phyloP scores from a whole-genome alignment of 2,888 invertebrate genomes.

The Temnothorax ravouxi region DNA sequence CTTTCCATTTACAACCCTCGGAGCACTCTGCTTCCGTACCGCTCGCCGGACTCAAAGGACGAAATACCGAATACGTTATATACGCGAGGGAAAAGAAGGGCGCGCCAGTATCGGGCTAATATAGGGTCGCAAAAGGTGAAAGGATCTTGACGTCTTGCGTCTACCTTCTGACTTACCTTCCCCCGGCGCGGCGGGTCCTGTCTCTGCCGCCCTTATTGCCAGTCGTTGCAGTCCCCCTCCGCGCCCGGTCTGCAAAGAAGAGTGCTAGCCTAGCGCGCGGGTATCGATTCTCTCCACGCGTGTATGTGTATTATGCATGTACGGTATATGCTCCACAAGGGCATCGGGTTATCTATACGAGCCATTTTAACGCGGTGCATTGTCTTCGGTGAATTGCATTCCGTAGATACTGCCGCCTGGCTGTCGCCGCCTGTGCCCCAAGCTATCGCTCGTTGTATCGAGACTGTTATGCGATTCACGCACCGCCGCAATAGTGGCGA shows the following conservation, averaged over 20 bases:
- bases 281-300: slow-evolving; percentile 65
- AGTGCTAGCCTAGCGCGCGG: slow-evolving; percentile 50
- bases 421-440: slow-evolving; percentile 59
- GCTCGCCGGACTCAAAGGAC: slow-evolving; percentile 52
- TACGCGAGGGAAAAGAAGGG: slow-evolving; percentile 40
- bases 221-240: slow-evolving; percentile 1
- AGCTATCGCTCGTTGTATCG: slow-evolving; percentile 68
- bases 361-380: slow-evolving; percentile 75
- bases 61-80: slow-evolving; percentile 39
- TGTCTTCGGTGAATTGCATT: slow-evolving; percentile 75
- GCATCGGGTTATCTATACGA: slow-evolving; percentile 75
- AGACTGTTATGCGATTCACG: slow-evolving; percentile 62
- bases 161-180: slow-evolving; percentile 49
- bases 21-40: slow-evolving; percentile 31
- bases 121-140: slow-evolving; percentile 56
- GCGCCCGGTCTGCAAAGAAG: slow-evolving; percentile 28
- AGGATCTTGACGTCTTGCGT: slow-evolving; percentile 53
- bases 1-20: slow-evolving; percentile 51
- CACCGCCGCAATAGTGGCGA: slow-evolving; percentile 35
- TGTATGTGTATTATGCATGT: slow-evolving; percentile 55
- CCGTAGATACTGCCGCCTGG: slow-evolving; percentile 68
- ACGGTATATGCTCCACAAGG: slow-evolving; percentile 65
- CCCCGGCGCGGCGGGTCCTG: slow-evolving; percentile 8
- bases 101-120: slow-evolving; percentile 53
- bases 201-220: slow-evolving; percentile 48